These are phyloP conservation scores for Nestor notabilis DNA, from an alignment of 2,113 vertebrate species.

Conservation along the genomic window DNA sequence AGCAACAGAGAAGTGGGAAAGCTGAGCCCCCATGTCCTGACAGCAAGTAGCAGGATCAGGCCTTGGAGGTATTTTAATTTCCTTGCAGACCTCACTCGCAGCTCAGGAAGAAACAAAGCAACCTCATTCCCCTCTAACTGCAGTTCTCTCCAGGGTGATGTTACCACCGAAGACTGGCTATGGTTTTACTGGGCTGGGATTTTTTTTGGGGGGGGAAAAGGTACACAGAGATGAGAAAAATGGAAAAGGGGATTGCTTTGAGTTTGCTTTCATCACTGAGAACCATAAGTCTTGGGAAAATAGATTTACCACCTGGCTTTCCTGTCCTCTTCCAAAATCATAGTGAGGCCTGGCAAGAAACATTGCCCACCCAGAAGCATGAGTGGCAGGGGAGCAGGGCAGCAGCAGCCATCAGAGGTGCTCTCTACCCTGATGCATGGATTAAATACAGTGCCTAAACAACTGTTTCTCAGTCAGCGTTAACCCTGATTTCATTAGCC, in stretches of 20 bases:
- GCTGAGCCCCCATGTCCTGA: not conserved
- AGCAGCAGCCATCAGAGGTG: not conserved
- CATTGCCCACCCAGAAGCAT: fast-evolving
- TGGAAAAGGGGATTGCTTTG: not conserved
- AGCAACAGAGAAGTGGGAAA: not conserved
- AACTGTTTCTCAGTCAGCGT: not conserved
- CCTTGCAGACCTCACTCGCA: not conserved
- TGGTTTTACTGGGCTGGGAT: not conserved
- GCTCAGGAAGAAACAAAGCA: not conserved
- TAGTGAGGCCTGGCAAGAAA: not conserved
- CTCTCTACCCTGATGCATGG: not conserved
- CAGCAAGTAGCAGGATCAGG: not conserved
- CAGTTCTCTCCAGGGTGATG: not conserved
- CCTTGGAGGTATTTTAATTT: not conserved
- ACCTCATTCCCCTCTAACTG: not conserved
- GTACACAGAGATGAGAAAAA: not conserved
- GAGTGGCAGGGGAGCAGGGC: fast-evolving
- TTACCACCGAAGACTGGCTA: not conserved
- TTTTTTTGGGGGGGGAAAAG: fast-evolving
- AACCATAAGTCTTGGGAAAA: not conserved
- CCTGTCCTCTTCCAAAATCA: not conserved
- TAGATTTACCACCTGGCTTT: not conserved
- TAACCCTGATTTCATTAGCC: not conserved
- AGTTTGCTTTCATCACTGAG: not conserved
- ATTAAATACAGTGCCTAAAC: not conserved